Percentiles rank a stretch among this genome's conserved stretches.
These are phyloP conservation scores for Proales similis DNA, from an alignment of 1,140 invertebrate species.

Conservation along the genomic window DNA sequence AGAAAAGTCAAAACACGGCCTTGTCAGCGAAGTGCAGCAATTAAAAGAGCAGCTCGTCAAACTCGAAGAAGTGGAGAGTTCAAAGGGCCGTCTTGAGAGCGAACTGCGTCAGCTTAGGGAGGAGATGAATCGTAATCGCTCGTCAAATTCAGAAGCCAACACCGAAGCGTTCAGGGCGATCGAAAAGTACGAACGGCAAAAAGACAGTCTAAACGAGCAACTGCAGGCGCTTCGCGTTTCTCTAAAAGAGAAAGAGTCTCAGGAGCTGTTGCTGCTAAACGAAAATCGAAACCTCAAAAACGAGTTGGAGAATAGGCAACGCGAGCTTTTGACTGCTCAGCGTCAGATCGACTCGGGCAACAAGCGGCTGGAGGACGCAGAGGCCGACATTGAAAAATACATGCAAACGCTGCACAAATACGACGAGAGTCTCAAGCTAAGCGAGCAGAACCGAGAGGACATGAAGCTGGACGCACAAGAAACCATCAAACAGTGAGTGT, in stretches of 20 bases:
- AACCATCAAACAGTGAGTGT: slow-evolving; percentile 13
- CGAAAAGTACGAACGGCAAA: slow-evolving; percentile 21
- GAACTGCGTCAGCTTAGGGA: no score
- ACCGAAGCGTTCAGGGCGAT: slow-evolving; percentile 2
- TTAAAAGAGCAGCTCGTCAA: slow-evolving; percentile 35
- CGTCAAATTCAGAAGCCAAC: neutral
- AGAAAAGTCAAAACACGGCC: slow-evolving; percentile 23
- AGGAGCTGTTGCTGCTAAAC: slow-evolving; percentile 1
- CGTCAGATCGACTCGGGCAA: no score
- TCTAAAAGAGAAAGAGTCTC: slow-evolving; percentile 17
- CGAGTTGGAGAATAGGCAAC: no score
- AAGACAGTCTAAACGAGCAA: slow-evolving; percentile 4
- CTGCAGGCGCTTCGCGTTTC: neutral
- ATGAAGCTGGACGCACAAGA: slow-evolving; percentile 9
- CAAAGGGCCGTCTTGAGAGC: slow-evolving; percentile 1
- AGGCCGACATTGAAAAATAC: neutral
- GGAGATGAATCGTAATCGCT: neutral
- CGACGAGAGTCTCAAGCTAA: slow-evolving; percentile 12
- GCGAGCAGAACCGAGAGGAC: slow-evolving; percentile 20
- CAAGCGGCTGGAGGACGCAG: no score
- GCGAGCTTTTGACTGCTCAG: no score
- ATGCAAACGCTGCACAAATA: slow-evolving; percentile 1
- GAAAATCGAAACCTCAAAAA: slow-evolving; percentile 11
- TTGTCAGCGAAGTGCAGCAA: neutral
- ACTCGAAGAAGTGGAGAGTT: slow-evolving; percentile 32